A percentile compares a stretch with the other conserved stretches of the same genome.
Evolutionary conservation across 2,888 invertebrate genomes (phyloP).

Genomic region (Brachyptera putata): DNA sequence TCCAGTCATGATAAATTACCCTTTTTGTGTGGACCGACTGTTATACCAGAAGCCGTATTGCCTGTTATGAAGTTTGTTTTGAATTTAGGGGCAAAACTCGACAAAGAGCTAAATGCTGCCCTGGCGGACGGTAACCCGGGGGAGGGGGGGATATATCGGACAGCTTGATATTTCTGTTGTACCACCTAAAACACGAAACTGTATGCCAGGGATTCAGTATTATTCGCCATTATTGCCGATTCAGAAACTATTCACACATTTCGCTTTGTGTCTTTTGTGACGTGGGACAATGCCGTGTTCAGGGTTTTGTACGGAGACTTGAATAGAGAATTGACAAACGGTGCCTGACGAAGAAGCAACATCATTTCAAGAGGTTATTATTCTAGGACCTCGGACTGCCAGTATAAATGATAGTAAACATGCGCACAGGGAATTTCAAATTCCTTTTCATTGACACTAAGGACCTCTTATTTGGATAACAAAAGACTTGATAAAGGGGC

Average conservation of each 20-base stretch:
- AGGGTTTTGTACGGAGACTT: slow-evolving; percentile 28
- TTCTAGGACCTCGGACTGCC: slow-evolving; percentile 15
- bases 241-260: slow-evolving; percentile 34
- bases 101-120: slow-evolving; percentile 24
- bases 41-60: slow-evolving; percentile 28
- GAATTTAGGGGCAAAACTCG: slow-evolving; percentile 31
- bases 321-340: slow-evolving; percentile 33
- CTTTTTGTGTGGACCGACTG: slow-evolving; percentile 29
- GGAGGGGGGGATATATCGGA: neutral
- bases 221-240: slow-evolving; percentile 34
- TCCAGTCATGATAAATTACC: slow-evolving; percentile 32
- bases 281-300: slow-evolving; percentile 26
- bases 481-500: slow-evolving; percentile 22
- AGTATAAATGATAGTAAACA: slow-evolving; percentile 30
- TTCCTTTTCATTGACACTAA: slow-evolving; percentile 26
- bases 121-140: neutral
- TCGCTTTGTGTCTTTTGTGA: slow-evolving; percentile 30
- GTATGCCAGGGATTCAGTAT: slow-evolving; percentile 28
- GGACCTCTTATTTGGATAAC: slow-evolving; percentile 28
- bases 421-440: slow-evolving; percentile 20
- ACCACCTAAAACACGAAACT: slow-evolving; percentile 31
- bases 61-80: slow-evolving; percentile 35
- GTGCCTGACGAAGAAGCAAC: slow-evolving; percentile 29
- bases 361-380: slow-evolving; percentile 31
- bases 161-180: slow-evolving; percentile 28